Base-by-base conservation (phyloP, 2,797 vertebrate species). In the Zenarchopterus dispar region DNA sequence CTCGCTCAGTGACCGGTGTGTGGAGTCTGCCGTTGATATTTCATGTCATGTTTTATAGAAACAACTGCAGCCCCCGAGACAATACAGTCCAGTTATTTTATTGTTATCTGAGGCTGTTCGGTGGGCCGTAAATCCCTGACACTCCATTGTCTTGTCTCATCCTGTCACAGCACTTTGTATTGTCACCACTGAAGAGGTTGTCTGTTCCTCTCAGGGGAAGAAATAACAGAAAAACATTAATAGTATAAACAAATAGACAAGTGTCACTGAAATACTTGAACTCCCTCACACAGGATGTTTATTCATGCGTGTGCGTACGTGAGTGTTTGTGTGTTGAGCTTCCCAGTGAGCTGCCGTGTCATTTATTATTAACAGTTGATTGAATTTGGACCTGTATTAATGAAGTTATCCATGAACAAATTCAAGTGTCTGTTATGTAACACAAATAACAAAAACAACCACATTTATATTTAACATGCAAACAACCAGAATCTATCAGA, bases 241-340 rank as follows among this genome's bases (percentile, higher is more conserved):
- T 43, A 67, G 50, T 53, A 56, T 56, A 71, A 86, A 79, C 45
- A 87, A 77, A 82, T 48, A 81, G 51, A 85, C 81, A 82, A 89
- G 73, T 74, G 72, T 75, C 73, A 84, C 61, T 59, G 47, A 39
- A 52, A 62, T 65, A 57, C 19, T 21, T 42, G 28, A 50, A 54
- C 78, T 77, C 66, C 42, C 17, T 28, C 48, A 58, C 63, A 85
- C 84, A 88, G 85, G 88, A 91, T 93, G 92, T 93, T 93, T 92
- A 83, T 82, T 80, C 78, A 90, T 77, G 84, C 78, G 69, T 22
- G 21, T 61, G 56, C 50, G 50, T 61, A 52, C 17, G 19, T 67
- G 48, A 5, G 41, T 39, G 53, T 53, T 19, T 17, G 33, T 0
- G 33, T 7, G 17, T n/a, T 49, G 58, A 43, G 16, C 22, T 67